Base-by-base conservation (phyloP, 2,797 vertebrate species). In the Alcedo quadribrachys region DNA sequence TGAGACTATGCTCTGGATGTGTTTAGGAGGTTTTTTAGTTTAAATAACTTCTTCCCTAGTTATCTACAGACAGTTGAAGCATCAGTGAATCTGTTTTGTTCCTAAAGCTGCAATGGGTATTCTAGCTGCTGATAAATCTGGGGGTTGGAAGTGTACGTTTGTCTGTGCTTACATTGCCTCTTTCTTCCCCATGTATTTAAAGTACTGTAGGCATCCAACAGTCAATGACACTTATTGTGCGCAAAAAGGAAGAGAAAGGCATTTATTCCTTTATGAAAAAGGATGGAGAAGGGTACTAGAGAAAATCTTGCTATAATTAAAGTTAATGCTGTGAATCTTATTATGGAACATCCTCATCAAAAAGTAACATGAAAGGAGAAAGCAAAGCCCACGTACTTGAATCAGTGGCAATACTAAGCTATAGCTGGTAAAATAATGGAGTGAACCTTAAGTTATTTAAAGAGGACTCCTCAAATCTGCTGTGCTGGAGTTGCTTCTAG, bases 401-500 rank as follows among this genome's bases (percentile, higher is more conserved):
- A 32, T 86, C 50, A 82, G 5, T 48, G 46, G 33, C 61, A 87
- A 15, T 65, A 40, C 19, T 54, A 60, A 76, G 71, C 79, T 84
- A 30, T 37, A 66, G 33, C 66, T 92, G 48, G 24, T 93, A 35
- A 81, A 92, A 68, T 84, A 85, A 57, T 57, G n/a, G 85, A 81
- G 88, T 79, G 63, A 88, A 91, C 51, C 42, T 70, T 45, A 51
- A 90, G 91, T 87, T 94, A 40, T 30, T 86, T 94, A 32, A 33
- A 80, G 75, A 85, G 85, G 63, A 5, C 19, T 62, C 33, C 69
- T 90, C 63, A 61, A 77, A 42, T 87, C 78, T 53, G 28, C 28
- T 8, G 1, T 74, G 46, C 60, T 94, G 81, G 66, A 92, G 61
- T 82, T 43, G 51, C 58, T 74, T 90, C 30, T 76, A 62, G 87